Evolutionary conservation across 2,888 invertebrate species (phyloP).

Genomic region (Plusia festucae): DNA sequence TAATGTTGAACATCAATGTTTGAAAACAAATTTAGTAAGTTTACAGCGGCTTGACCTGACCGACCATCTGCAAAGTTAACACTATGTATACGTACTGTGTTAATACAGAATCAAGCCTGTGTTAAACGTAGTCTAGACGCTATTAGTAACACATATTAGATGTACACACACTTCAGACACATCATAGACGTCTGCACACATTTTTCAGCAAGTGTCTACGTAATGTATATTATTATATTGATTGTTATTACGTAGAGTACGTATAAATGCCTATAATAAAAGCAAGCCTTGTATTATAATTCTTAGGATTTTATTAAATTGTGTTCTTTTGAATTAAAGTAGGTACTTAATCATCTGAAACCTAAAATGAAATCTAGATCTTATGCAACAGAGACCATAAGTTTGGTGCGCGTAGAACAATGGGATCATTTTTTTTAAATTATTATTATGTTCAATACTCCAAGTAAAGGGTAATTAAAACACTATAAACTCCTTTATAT

Average conservation of each 20-base stretch:
- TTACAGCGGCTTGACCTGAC: conserved; percentile 38
- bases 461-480: no score
- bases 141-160: conserved; percentile 67
- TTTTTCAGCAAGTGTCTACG: conserved; percentile 48
- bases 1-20: conserved; percentile 12
- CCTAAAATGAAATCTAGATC: no score
- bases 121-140: conserved; percentile 72
- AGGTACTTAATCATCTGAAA: no score
- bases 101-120: conserved; percentile 58
- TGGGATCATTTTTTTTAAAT: no score
- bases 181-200: conserved; percentile 50
- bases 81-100: conserved; percentile 45
- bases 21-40: conserved; percentile 44
- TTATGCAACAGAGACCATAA: no score
- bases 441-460: no score
- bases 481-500: no score
- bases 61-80: conserved; percentile 60
- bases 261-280: background rate
- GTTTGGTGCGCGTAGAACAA: no score
- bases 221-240: conserved; percentile 9
- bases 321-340: no score
- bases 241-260: background rate
- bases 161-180: conserved; percentile 56
- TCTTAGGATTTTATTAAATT: background rate
- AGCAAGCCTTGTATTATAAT: background rate